These are phyloP conservation scores for Cassiopea andromeda DNA, from an alignment of 30 jellyfish, hydroid and myxozoan species.

Conservation along the genomic window DNA sequence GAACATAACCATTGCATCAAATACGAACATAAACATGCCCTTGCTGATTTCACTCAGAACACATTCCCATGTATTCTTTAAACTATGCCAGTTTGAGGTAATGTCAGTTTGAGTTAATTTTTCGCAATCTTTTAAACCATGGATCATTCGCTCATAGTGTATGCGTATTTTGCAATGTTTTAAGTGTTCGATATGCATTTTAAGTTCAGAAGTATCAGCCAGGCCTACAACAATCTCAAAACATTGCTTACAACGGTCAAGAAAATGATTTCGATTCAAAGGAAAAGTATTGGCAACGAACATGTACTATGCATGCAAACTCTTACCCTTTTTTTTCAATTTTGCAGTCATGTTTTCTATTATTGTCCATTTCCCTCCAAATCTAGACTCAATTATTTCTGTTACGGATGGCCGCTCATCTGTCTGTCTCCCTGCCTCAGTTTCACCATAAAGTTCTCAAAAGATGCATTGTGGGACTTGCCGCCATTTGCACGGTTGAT, in stretches of 20 bases:
- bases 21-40: too few relatives aligned
- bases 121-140: too few relatives aligned
- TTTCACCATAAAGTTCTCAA: not conserved
- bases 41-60: too few relatives aligned
- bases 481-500: not conserved
- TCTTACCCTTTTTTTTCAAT: not conserved
- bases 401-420: not conserved
- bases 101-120: too few relatives aligned
- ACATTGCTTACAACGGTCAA: not conserved
- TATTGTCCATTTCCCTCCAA: not conserved
- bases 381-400: not conserved
- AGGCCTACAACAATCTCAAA: too few relatives aligned
- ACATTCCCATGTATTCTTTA: too few relatives aligned
- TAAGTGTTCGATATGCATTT: too few relatives aligned
- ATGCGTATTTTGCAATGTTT: too few relatives aligned
- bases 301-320: not conserved
- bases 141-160: too few relatives aligned
- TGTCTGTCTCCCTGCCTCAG: not conserved
- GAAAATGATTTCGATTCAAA: not conserved
- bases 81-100: too few relatives aligned
- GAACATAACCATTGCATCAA: too few relatives aligned
- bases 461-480: slow-evolving; percentile 26
- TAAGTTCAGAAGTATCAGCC: too few relatives aligned
- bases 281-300: not conserved
- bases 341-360: not conserved